Base-by-base conservation (phyloP, 2,797 vertebrate genomes). In the Xenentodon cancila region DNA sequence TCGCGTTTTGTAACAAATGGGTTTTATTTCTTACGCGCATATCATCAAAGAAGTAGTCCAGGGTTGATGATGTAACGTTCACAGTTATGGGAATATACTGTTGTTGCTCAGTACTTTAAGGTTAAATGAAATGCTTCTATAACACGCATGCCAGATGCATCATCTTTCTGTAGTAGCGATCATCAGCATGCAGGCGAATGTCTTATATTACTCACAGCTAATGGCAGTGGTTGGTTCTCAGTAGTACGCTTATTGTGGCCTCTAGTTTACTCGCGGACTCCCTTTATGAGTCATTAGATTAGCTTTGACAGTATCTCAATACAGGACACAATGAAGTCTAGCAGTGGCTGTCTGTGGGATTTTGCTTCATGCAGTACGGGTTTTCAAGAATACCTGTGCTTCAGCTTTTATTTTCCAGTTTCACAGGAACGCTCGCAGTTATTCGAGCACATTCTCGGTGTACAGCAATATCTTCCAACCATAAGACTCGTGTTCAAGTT, bases 231-330 rank as follows among this genome's bases (percentile, higher is more conserved):
- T 66, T 84, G 77, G 76, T 67, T 81, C 79, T 75, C 69, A 60
- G 59, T 42, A 32, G 65, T 71, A 20, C 19, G 55, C 53, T 48
- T 37, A 18, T 21, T 74, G 76, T 73, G 70, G 75, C 72, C 74
- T 55, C 42, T 18, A n/a, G 59, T 80, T 84, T 69, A 84, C 75
- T 83, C 76, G 64, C 42, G 1, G 4, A 60, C 22, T 70, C 49
- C 25, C 72, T 82, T 68, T 80, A 57, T 89, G 84, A 87, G 77
- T 90, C 84, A 88, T 65, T 69, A 50, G 60, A 49, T 68, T 53
- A 21, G 51, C 80, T 79, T 78, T 80, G 56, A 86, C 58, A 77
- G 54, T 63, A 66, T 47, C 71, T 51, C 52, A 69, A 55, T 78
- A 70, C 68, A 75, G 62, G 58, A 58, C 53, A 61, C 47, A 53